These are phyloP conservation scores for Anastrepha obliqua DNA, from an alignment of 1,140 invertebrate genomes.

Conservation along the genomic window DNA sequence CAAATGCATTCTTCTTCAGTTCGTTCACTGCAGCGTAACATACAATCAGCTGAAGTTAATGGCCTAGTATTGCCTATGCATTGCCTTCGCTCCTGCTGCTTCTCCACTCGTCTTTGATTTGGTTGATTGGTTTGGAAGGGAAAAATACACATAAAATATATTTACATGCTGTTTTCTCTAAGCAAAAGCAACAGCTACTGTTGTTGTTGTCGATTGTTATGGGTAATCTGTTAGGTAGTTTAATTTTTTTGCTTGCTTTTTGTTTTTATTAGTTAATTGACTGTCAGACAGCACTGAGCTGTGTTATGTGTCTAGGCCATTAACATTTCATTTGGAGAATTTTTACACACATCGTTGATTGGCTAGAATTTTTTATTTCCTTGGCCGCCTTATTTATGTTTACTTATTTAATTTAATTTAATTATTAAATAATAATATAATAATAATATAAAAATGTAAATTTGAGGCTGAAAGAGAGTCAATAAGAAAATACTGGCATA, in stretches of 20 bases:
- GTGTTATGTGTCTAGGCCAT: background rate
- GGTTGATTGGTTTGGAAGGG: conserved; percentile 35
- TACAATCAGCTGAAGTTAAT: conserved; percentile 44
- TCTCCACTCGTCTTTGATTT: background rate
- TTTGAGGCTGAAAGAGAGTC: background rate
- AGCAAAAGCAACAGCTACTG: background rate
- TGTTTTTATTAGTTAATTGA: background rate
- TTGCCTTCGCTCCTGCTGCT: background rate
- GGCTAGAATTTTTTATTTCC: background rate
- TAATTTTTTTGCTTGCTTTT: background rate
- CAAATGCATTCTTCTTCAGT: conserved; percentile 47
- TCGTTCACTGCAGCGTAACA: conserved; percentile 27
- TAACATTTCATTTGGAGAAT: background rate
- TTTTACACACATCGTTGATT: background rate
- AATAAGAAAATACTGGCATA: no score
- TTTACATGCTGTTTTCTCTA: background rate
- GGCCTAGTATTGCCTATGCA: conserved; percentile 20
- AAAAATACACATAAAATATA: background rate
- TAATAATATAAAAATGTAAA: background rate
- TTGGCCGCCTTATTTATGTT: background rate
- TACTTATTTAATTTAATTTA: no score
- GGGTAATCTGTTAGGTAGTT: background rate
- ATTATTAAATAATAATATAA: no score
- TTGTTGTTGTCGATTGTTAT: background rate
- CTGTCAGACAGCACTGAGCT: background rate